Base-by-base conservation (phyloP, 2,888 invertebrate genomes). In the Ochropleura leucogaster region DNA sequence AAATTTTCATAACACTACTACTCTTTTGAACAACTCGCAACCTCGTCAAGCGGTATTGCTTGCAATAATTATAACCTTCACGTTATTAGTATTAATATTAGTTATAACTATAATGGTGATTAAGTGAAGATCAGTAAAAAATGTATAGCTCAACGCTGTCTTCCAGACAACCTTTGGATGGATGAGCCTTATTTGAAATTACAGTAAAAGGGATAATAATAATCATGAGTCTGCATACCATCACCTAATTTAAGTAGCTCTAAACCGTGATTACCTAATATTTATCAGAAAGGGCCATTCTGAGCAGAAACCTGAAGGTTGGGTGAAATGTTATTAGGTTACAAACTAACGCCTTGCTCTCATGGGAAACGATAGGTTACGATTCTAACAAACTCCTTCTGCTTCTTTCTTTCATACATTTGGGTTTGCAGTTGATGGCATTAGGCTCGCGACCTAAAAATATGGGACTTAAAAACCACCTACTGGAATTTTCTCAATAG, bases 81-180 rank as follows among this genome's bases (percentile, higher is more conserved):
- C 12, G 44, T n/a, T n/a, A n/a, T n/a, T n/a, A n/a, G n/a, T n/a
- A n/a, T n/a, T n/a, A n/a, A n/a, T n/a, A n/a, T n/a, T 1, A 62
- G 12, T n/a, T 46, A 44, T n/a, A 62, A 62, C n/a, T n/a, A 44
- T 42, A 18, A 3, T 9, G 30, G 16, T 59, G 9, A 7, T 62
- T 44, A 10, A 44, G 12, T 44, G 14, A 44, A 62, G 44, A 14
- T 62, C 0, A n/a, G 9, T 42, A 47, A 55, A 47, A 0, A n/a
- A 44, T 16, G n/a, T 16, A 12, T 18, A 4, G 42, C 51, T 30
- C 18, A 63, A 55, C 16, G 49, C 16, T 30, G 42, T 51, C 79
- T 71, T 57, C 40, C 63, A 79, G 63, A 79, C 57, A 63, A 71
- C 57, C 55, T 76, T 64, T 40, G 18, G 12, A 51, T 18, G 44